Evolutionary conservation across 1,140 invertebrate species (phyloP).

Genomic region (Sarcophaga bullata): DNA sequence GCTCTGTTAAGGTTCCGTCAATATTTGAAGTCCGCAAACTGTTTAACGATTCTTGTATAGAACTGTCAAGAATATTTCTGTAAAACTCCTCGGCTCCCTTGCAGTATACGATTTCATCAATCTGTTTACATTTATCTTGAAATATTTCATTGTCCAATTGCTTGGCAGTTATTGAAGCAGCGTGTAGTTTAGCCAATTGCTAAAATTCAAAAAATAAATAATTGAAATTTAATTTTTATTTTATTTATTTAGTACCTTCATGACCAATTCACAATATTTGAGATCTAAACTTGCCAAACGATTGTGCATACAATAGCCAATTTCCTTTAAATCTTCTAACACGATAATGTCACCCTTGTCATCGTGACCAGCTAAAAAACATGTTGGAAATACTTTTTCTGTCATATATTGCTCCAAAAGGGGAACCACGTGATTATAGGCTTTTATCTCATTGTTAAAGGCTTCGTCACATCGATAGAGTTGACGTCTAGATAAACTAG

Average conservation of each 20-base stretch:
- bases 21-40: slow-evolving; percentile 56
- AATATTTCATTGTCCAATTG: slow-evolving; percentile 50
- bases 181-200: slow-evolving; percentile 62
- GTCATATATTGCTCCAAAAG: slow-evolving; percentile 52
- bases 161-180: slow-evolving; percentile 58
- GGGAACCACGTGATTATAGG: slow-evolving; percentile 58
- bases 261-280: slow-evolving; percentile 57
- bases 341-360: slow-evolving; percentile 57
- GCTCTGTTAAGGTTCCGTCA: slow-evolving; percentile 53
- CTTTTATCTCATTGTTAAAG: slow-evolving; percentile 61
- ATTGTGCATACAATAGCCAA: slow-evolving; percentile 58
- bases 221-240: background rate
- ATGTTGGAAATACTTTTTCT: slow-evolving; percentile 57
- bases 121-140: slow-evolving; percentile 45
- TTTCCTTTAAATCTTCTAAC: slow-evolving; percentile 57
- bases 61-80: slow-evolving; percentile 55
- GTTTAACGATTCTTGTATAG: slow-evolving; percentile 59
- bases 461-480: slow-evolving; percentile 62
- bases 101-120: slow-evolving; percentile 62
- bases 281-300: slow-evolving; percentile 56
- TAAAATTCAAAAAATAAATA: slow-evolving; percentile 44
- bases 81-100: slow-evolving; percentile 59
- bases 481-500: slow-evolving; percentile 58
- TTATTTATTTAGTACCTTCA: slow-evolving; percentile 52
- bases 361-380: slow-evolving; percentile 55